Evolutionary conservation across 1,140 invertebrate species (phyloP).

Genomic region (Anastrepha ludens): DNA sequence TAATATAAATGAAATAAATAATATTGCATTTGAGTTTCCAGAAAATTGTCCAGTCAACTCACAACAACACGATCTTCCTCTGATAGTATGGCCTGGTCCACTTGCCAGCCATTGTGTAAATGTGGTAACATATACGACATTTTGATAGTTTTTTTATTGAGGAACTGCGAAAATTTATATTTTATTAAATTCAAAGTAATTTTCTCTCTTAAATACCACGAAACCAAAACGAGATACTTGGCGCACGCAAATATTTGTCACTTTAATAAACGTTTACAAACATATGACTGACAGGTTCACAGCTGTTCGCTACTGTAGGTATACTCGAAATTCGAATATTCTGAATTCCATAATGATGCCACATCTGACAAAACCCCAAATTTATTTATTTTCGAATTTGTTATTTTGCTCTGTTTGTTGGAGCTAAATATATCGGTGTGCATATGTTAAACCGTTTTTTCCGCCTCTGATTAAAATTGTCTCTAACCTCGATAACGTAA

Average conservation of each 20-base stretch:
- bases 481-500: too few relatives aligned
- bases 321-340: background rate
- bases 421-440: too few relatives aligned
- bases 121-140: conserved; percentile 99
- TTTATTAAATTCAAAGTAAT: background rate
- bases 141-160: conserved; percentile 63
- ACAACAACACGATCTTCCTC: conserved; percentile 98
- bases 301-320: background rate
- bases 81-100: conserved; percentile 98
- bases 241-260: background rate
- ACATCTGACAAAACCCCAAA: too few relatives aligned
- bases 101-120: conserved; percentile 99
- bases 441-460: too few relatives aligned
- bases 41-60: conserved; percentile 62
- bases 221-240: too few relatives aligned
- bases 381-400: too few relatives aligned
- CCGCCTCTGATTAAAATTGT: too few relatives aligned
- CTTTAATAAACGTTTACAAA: conserved; percentile 8
- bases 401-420: too few relatives aligned
- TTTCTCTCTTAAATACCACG: too few relatives aligned
- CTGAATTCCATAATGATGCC: too few relatives aligned
- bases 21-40: background rate
- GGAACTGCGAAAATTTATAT: background rate
- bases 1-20: conserved; percentile 7
- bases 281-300: background rate